A percentile compares a stretch with the other conserved stretches of the same genome.
These are phyloP conservation scores for Athene cunicularia DNA, from an alignment of 2,113 vertebrate genomes.

Conservation along the genomic window DNA sequence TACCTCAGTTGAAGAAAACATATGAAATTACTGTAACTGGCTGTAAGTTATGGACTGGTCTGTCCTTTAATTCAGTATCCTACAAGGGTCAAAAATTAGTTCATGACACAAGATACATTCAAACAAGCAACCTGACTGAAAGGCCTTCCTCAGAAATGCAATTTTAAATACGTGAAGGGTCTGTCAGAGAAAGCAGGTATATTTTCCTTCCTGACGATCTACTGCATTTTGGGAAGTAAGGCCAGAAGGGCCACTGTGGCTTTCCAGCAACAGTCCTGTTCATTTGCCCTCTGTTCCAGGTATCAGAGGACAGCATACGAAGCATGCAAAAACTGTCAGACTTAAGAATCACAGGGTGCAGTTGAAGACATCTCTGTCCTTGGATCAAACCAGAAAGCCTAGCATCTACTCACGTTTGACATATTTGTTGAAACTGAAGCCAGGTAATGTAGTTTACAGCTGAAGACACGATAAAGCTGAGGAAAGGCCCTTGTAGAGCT, in stretches of 20 bases:
- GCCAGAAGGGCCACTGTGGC: background rate
- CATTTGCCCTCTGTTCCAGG: background rate
- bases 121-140: background rate
- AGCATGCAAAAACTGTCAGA: background rate
- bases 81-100: background rate
- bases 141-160: background rate
- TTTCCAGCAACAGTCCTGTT: background rate
- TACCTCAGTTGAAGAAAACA: background rate
- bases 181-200: background rate
- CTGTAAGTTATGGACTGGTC: background rate
- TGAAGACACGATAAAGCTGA: background rate
- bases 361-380: background rate
- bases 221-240: background rate
- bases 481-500: background rate
- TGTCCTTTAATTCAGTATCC: background rate
- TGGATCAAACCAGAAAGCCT: background rate
- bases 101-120: background rate
- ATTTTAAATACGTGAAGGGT: background rate
- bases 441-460: background rate
- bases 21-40: background rate
- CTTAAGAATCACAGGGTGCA: background rate
- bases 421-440: background rate
- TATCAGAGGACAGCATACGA: background rate
- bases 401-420: background rate
- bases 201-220: background rate